Conservation (phyloP, 2,888 invertebrate species). For the Calliscelio sp. region DNA sequence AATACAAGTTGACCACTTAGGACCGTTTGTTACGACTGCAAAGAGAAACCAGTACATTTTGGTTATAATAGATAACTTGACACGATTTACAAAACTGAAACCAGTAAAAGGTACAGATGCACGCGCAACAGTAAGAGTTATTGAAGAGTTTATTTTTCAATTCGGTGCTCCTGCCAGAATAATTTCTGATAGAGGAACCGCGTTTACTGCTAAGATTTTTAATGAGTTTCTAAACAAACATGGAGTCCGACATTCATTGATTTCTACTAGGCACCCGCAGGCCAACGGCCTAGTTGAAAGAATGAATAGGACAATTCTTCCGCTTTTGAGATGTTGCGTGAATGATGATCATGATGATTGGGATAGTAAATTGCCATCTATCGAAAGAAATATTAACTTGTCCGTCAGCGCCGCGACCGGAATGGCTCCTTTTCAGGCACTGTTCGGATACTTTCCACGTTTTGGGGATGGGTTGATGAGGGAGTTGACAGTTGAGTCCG, state of each 20-base stretch:
- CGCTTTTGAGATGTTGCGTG: no score
- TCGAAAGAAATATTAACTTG: conserved; percentile 13
- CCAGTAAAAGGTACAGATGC: no score
- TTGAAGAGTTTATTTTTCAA: neutral
- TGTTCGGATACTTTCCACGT: conserved; percentile 21
- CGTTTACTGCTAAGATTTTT: conserved; percentile 48
- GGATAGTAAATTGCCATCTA: neutral
- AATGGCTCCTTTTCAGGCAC: conserved; percentile 11
- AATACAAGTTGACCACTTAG: no score
- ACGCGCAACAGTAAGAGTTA: no score
- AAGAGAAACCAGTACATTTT: neutral
- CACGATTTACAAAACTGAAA: no score
- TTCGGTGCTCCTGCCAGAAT: neutral
- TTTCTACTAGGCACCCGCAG: conserved; percentile 66
- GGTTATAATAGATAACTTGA: no score
- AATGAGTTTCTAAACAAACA: conserved; percentile 5
- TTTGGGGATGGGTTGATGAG: neutral
- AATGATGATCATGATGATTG: no score
- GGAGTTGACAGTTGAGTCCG: neutral
- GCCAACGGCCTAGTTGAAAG: conserved; percentile 63
- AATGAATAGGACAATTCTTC: neutral
- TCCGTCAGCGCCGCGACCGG: conserved; percentile 12
- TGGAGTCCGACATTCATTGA: conserved; percentile 61
- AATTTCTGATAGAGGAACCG: conserved; percentile 30
- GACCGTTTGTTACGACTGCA: no score